These are phyloP conservation scores for Alexandromys fortis DNA, from an alignment of 2,113 vertebrate genomes.

Conservation along the genomic window DNA sequence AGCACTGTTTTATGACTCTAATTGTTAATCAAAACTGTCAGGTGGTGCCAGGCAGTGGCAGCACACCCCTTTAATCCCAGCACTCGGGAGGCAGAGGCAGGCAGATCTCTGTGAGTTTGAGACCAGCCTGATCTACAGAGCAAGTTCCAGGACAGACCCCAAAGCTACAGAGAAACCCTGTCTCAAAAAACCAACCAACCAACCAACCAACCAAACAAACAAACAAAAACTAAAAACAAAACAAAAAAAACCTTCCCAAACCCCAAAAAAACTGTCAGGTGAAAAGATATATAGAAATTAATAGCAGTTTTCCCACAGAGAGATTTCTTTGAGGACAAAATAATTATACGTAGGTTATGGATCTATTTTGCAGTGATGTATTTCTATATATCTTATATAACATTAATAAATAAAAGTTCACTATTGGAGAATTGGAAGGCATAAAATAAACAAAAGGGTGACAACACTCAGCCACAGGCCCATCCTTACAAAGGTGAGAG, in stretches of 20 bases:
- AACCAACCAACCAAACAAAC: no score
- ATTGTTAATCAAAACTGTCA: slow-evolving; percentile 10
- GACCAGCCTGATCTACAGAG: no score
- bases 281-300: not conserved
- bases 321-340: slow-evolving; percentile 5
- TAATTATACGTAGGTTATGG: not conserved
- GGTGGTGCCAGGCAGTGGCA: not conserved
- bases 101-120: no score
- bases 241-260: no score
- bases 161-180: no score
- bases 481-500: not conserved
- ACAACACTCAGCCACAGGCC: not conserved
- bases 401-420: not conserved
- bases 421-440: slow-evolving; percentile 14
- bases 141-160: no score
- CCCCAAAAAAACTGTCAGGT: not conserved
- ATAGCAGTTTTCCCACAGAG: not conserved
- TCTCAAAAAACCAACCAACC: no score
- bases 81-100: no score
- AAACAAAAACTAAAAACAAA: no score
- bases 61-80: no score
- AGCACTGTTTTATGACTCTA: slow-evolving; percentile 27
- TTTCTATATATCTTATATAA: not conserved
- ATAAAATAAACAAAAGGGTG: not conserved
- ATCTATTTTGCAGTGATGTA: slow-evolving; percentile 12